These are phyloP conservation scores for Drosophila gunungcola DNA, from an alignment of 1,140 invertebrate genomes.

Conservation along the genomic window DNA sequence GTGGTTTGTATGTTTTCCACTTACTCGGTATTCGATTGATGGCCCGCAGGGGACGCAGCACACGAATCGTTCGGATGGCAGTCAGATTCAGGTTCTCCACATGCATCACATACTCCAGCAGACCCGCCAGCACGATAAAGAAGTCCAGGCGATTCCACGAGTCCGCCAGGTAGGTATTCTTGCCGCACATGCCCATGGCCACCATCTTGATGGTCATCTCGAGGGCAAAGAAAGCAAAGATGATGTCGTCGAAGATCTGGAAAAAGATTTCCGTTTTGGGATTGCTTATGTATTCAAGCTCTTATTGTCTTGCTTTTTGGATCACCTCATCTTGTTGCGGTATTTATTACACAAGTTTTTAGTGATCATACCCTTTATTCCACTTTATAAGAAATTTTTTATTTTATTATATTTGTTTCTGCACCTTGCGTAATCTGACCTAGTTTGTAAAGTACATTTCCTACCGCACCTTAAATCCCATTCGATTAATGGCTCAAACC, in stretches of 20 bases:
- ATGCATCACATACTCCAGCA: conserved; percentile 97
- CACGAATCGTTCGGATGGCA: conserved; percentile 98
- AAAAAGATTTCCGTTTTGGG: not conserved
- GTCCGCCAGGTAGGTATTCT: conserved; percentile 97
- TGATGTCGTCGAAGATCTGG: conserved; percentile 98
- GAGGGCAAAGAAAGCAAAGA: conserved; percentile 98
- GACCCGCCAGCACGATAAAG: conserved; percentile 98
- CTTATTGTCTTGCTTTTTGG: too few relatives aligned
- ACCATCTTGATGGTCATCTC: conserved; percentile 99
- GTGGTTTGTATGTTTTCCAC: conserved; percentile 69
- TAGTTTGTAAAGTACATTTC: not conserved
- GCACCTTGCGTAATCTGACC: too few relatives aligned
- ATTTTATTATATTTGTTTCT: too few relatives aligned
- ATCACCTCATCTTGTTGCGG: too few relatives aligned
- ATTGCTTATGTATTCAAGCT: too few relatives aligned
- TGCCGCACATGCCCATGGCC: conserved; percentile 98
- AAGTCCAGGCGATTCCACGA: conserved; percentile 99
- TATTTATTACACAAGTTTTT: too few relatives aligned
- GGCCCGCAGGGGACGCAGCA: conserved; percentile 96
- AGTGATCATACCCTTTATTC: too few relatives aligned
- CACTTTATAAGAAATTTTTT: too few relatives aligned
- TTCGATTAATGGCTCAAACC: conserved; percentile 41
- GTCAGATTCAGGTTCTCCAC: conserved; percentile 99
- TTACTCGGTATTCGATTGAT: conserved; percentile 99
- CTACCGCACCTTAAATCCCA: conserved; percentile 7